A percentile compares a stretch with the other conserved stretches of the same genome.
Conservation (phyloP, 2,888 invertebrate genomes). For the Tenthredo notha region DNA sequence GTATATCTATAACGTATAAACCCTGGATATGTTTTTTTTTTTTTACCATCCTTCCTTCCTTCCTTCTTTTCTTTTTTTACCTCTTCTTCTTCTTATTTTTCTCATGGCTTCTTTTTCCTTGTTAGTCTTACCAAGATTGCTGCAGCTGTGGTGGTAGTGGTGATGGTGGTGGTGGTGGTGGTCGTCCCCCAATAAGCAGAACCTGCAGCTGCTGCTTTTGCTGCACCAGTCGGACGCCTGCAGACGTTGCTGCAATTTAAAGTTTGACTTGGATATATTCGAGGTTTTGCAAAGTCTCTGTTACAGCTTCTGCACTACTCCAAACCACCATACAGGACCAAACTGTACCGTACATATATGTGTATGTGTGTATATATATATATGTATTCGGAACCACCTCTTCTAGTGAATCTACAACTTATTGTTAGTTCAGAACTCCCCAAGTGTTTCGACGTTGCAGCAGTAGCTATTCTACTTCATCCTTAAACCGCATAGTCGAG, state of each 20-base stretch:
- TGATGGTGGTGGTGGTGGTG: background rate
- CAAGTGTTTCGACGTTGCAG: slow-evolving; percentile 27
- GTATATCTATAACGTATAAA: background rate
- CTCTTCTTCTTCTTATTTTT: background rate
- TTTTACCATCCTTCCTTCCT: too few relatives aligned
- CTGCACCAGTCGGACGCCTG: slow-evolving; percentile 1
- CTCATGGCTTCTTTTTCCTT: slow-evolving; percentile 5
- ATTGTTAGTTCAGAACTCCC: slow-evolving; percentile 18
- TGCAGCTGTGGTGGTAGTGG: background rate
- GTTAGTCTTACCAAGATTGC: slow-evolving; percentile 32
- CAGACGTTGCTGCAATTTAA: slow-evolving; percentile 50
- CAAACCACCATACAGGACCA: background rate
- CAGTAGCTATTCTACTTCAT: background rate
- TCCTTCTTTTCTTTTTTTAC: background rate
- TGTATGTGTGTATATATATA: background rate
- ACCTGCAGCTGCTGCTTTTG: background rate
- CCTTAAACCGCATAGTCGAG: background rate
- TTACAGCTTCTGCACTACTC: background rate
- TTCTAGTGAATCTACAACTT: slow-evolving; percentile 10
- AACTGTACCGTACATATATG: background rate
- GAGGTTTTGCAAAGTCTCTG: slow-evolving; percentile 35
- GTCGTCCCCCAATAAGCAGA: slow-evolving; percentile 38
- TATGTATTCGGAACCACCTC: background rate
- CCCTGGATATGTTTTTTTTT: background rate
- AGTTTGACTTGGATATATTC: slow-evolving; percentile 43